These are phyloP conservation scores for Agonopterix arenella DNA, from an alignment of 2,888 invertebrate species.

Conservation along the genomic window DNA sequence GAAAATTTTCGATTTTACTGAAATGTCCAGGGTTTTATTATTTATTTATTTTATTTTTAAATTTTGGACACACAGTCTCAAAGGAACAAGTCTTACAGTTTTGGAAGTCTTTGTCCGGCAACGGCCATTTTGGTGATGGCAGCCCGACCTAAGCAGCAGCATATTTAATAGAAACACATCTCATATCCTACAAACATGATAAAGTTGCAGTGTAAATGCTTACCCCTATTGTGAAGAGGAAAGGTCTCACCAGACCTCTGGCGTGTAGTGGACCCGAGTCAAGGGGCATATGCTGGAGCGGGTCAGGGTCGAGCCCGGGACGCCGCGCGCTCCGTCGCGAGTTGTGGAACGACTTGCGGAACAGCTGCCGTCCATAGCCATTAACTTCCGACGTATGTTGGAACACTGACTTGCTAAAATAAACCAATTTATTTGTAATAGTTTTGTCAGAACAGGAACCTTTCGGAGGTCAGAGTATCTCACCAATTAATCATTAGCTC, in stretches of 20 bases:
- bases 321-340: conserved; percentile 37
- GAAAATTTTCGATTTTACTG: too few relatives aligned
- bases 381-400: conserved; percentile 15
- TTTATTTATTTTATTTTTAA: too few relatives aligned
- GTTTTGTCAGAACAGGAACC: background rate
- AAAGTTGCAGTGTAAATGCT: conserved; percentile 22
- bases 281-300: conserved; percentile 54
- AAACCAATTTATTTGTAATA: background rate
- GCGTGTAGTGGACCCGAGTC: conserved; percentile 59
- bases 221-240: conserved; percentile 81
- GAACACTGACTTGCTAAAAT: conserved; percentile 26
- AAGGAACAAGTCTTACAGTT: too few relatives aligned
- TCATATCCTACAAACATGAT: background rate
- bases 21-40: too few relatives aligned
- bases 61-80: too few relatives aligned
- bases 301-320: conserved; percentile 41
- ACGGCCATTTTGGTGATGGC: too few relatives aligned
- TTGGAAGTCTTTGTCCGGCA: too few relatives aligned
- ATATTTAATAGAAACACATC: too few relatives aligned
- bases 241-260: conserved; percentile 75
- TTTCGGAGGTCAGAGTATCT: conserved; percentile 9
- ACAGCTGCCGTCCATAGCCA: conserved; percentile 33
- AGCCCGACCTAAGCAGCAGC: too few relatives aligned
- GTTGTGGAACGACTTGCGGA: conserved; percentile 55
- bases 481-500: conserved; percentile 57